Percentiles rank a stretch among this genome's conserved stretches.
Conservation (phyloP, 2,797 vertebrate genomes). For the Sternarchorhynchus goeldii region DNA sequence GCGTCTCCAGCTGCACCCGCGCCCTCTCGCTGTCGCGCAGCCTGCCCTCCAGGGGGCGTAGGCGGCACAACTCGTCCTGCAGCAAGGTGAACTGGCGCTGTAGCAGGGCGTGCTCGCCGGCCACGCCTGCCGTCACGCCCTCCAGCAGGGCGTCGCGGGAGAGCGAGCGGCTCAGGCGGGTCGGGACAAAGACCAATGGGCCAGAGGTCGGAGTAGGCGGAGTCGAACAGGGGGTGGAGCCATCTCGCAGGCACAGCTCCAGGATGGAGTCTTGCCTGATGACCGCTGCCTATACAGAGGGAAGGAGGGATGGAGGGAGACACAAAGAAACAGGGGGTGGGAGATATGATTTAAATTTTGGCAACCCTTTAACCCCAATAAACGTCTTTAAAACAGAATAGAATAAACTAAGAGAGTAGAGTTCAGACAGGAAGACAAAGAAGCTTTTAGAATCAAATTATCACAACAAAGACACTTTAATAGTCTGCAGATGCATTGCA, state of each 20-base stretch:
- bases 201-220: slow-evolving; percentile 39
- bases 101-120: slow-evolving; percentile 70
- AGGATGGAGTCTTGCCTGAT: slow-evolving; percentile 84
- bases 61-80: slow-evolving; percentile 81
- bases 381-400: no score
- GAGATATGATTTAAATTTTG: not conserved
- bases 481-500: no score
- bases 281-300: slow-evolving; percentile 77
- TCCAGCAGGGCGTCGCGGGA: slow-evolving; percentile 75
- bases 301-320: not conserved
- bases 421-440: not conserved
- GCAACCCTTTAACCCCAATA: not conserved
- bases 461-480: no score
- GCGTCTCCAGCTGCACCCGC: slow-evolving; percentile 67
- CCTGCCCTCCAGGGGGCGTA: slow-evolving; percentile 64
- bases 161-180: slow-evolving; percentile 71
- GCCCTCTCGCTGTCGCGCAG: slow-evolving; percentile 76
- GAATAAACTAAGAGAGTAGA: not conserved
- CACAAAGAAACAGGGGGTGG: not conserved
- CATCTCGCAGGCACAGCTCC: slow-evolving; percentile 67
- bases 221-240: slow-evolving; percentile 37
- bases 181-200: slow-evolving; percentile 41
- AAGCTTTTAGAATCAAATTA: no score
- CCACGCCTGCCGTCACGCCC: slow-evolving; percentile 51
- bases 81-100: slow-evolving; percentile 74